Evolutionary conservation across 2,888 invertebrate genomes (phyloP).

Genomic region (Synergus umbraculus): DNA sequence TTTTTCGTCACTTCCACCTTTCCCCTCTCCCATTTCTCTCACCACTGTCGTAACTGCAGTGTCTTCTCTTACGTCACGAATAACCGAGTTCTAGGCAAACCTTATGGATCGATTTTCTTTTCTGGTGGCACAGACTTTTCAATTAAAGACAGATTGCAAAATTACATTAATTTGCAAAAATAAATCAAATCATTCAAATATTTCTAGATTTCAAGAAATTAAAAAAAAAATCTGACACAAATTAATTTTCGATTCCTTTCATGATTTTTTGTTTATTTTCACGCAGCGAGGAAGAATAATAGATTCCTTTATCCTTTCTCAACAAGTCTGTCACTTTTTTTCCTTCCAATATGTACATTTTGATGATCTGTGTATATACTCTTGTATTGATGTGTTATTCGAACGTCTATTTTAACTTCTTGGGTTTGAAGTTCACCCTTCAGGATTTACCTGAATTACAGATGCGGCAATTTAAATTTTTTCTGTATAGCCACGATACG

Average conservation of each 20-base stretch:
- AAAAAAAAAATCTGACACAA: no score
- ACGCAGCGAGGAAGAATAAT: neutral
- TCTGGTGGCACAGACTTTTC: neutral
- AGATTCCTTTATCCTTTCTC: neutral
- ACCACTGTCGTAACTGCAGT: neutral
- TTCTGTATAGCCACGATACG: neutral
- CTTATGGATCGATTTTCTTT: slow-evolving; percentile 1
- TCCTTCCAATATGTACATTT: neutral
- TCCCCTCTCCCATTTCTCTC: neutral
- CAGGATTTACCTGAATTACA: slow-evolving; percentile 21
- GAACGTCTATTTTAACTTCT: neutral
- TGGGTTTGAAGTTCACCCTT: slow-evolving; percentile 10
- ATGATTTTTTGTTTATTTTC: neutral
- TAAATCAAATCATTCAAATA: no score
- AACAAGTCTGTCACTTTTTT: neutral
- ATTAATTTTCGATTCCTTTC: neutral
- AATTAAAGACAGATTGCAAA: neutral
- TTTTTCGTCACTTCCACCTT: neutral
- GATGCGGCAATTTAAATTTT: slow-evolving; percentile 13
- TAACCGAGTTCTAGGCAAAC: slow-evolving; percentile 19
- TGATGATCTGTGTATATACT: neutral
- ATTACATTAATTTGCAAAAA: neutral
- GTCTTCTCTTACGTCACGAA: slow-evolving; percentile 7
- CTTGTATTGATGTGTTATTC: neutral
- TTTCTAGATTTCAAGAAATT: no score